These are phyloP conservation scores for Spongia lamella DNA, from an alignment of 37 sponge, comb jelly and placozoan genomes.

Conservation along the genomic window DNA sequence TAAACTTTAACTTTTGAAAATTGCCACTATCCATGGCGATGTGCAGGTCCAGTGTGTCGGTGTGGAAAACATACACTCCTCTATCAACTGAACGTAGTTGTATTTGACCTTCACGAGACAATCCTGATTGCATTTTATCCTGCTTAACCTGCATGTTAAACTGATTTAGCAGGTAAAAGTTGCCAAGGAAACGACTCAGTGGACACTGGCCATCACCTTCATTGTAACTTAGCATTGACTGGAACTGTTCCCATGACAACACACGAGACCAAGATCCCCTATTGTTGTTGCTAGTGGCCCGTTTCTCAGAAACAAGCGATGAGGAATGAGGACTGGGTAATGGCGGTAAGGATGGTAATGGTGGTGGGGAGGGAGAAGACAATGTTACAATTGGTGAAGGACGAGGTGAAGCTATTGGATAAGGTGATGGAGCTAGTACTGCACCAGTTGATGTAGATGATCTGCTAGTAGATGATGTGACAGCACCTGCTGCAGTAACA, in stretches of 20 bases:
- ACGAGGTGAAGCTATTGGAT: conserved; percentile 51
- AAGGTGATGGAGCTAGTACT: conserved; percentile 29
- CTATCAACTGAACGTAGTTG: conserved; percentile 39
- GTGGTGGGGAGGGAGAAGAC: conserved; percentile 30
- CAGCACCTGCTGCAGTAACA: neutral
- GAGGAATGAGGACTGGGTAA: conserved; percentile 24
- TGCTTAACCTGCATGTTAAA: conserved; percentile 16
- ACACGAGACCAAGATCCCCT: conserved; percentile 1
- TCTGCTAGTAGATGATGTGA: conserved; percentile 4
- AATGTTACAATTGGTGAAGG: conserved; percentile 10
- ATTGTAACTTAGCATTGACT: conserved; percentile 24
- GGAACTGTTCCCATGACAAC: conserved; percentile 16
- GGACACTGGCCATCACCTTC: conserved; percentile 27
- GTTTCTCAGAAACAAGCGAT: neutral
- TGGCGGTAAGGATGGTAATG: conserved; percentile 66
- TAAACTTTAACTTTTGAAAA: conserved; percentile 9
- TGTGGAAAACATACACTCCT: conserved; percentile 41
- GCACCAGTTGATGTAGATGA: neutral
- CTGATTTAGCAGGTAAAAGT: conserved; percentile 54
- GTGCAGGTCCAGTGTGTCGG: conserved; percentile 35
- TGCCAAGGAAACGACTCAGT: conserved; percentile 54
- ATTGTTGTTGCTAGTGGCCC: neutral
- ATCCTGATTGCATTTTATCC: conserved; percentile 5
- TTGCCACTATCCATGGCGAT: conserved; percentile 31
- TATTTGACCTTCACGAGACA: conserved; percentile 13